phyloP scores from a whole-genome alignment of 2,113 vertebrate genomes.

The Monopterus albus region DNA sequence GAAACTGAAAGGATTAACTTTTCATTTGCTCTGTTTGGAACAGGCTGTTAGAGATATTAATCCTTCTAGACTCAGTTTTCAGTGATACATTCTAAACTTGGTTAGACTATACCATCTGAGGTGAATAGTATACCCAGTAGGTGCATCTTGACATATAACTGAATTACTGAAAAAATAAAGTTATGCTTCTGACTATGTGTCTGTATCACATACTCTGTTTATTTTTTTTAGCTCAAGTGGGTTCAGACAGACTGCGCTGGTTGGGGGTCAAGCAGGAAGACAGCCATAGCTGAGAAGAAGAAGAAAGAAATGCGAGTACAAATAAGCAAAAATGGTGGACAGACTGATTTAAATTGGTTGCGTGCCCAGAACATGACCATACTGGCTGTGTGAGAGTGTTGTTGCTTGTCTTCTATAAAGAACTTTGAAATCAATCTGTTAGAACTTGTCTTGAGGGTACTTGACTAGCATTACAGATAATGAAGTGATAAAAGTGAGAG shows the following conservation, averaged over 20 bases:
- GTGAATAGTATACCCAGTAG: too few species aligned
- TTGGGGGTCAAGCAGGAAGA: constrained; percentile 20
- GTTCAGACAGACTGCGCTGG: constrained; percentile 14
- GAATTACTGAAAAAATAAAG: constrained; percentile 19
- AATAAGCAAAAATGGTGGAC: constrained; percentile 13
- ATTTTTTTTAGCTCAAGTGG: constrained; percentile 8
- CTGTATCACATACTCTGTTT: constrained; percentile 2
- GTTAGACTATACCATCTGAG: background rate
- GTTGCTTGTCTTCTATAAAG: constrained; percentile 24
- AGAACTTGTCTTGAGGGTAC: constrained; percentile 27
- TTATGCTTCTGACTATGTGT: background rate
- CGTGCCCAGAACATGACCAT: constrained; percentile 14
- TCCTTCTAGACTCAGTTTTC: background rate
- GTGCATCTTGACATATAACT: constrained; percentile 3
- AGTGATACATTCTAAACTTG: background rate
- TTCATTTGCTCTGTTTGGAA: constrained; percentile 4
- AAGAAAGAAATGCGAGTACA: constrained; percentile 3
- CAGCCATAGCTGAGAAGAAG: background rate
- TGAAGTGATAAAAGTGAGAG: constrained; percentile 17
- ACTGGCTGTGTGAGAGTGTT: constrained; percentile 8
- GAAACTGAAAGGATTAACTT: background rate
- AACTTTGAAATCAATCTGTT: constrained; percentile 36
- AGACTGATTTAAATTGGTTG: constrained; percentile 41
- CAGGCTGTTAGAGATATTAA: constrained; percentile 11
- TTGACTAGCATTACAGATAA: constrained; percentile 45